A percentile compares a stretch with the other conserved stretches of the same genome.
These are phyloP conservation scores for Fundulus diaphanus DNA, from an alignment of 2,797 vertebrate genomes.

Conservation along the genomic window DNA sequence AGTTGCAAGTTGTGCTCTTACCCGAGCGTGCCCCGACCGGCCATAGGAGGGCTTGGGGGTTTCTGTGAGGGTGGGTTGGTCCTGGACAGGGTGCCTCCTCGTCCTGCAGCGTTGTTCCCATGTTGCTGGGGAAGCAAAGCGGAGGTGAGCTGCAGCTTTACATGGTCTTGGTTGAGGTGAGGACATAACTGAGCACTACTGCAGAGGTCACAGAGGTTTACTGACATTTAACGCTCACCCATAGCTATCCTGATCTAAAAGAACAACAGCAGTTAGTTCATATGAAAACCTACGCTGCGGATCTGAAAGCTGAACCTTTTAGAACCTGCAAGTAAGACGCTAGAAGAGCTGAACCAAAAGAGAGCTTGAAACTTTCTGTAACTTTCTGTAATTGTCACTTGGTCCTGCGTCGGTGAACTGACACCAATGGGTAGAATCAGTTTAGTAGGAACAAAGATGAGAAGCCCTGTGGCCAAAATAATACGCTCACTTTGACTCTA, in stretches of 20 bases:
- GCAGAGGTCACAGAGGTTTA: background rate
- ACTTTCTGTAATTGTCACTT: background rate
- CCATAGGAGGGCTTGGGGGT: constrained; percentile 98
- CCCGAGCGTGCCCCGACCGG: constrained; percentile 95
- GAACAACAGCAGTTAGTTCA: background rate
- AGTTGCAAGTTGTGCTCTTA: too few species aligned
- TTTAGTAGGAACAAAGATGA: constrained; percentile 5
- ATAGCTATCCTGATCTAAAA: background rate
- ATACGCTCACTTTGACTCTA: background rate
- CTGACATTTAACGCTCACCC: background rate
- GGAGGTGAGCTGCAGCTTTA: constrained; percentile 21
- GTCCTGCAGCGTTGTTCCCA: constrained; percentile 92
- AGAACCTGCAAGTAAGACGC: background rate
- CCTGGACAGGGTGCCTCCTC: constrained; percentile 92
- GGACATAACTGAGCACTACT: background rate
- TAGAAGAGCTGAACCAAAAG: too few species aligned
- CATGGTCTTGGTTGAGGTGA: background rate
- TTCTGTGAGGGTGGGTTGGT: constrained; percentile 99
- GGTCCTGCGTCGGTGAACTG: background rate
- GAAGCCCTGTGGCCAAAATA: background rate
- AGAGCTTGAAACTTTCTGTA: background rate
- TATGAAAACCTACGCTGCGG: background rate
- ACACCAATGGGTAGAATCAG: background rate
- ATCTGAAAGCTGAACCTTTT: background rate
- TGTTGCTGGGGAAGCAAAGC: constrained; percentile 83